phyloP scores from a whole-genome alignment of 1,140 invertebrate species.

The Bacillus rossius region DNA sequence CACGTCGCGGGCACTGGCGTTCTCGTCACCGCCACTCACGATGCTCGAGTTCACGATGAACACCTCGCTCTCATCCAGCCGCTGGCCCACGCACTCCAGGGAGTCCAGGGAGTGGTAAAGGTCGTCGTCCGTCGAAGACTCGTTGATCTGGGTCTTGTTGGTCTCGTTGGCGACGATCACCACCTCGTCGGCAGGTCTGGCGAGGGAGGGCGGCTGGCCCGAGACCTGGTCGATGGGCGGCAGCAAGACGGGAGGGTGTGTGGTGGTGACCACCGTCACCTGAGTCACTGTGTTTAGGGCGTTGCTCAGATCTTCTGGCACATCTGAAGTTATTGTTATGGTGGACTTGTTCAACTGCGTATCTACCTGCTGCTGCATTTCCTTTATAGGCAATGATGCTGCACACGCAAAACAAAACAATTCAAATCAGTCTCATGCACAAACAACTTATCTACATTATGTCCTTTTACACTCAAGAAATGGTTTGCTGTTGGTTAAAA shows the following conservation, averaged over 20 bases:
- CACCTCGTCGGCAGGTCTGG: constrained; percentile 46
- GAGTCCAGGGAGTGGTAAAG: constrained; percentile 64
- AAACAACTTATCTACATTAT: too few species aligned
- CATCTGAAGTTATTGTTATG: constrained; percentile 51
- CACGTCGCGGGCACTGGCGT: constrained; percentile 19
- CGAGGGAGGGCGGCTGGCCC: background rate
- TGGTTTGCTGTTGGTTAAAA: too few species aligned
- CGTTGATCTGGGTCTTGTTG: constrained; percentile 58
- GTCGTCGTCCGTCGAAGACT: constrained; percentile 66
- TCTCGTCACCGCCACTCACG: constrained; percentile 47
- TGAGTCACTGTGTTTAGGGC: constrained; percentile 57
- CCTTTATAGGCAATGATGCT: background rate
- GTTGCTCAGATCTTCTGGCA: constrained; percentile 57
- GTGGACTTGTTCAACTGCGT: constrained; percentile 47
- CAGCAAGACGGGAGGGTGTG: constrained; percentile 65
- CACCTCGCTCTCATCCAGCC: constrained; percentile 69
- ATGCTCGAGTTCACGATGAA: constrained; percentile 64
- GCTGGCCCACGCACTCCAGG: constrained; percentile 47
- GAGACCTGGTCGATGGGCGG: constrained; percentile 27
- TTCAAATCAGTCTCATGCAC: too few species aligned
- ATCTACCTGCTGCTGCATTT: background rate
- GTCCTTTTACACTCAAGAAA: too few species aligned
- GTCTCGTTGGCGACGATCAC: constrained; percentile 70
- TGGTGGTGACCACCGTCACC: constrained; percentile 67
- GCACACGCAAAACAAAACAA: too few species aligned